phyloP scores from a whole-genome alignment of 2,113 vertebrate genomes.

The Camelus bactrianus region DNA sequence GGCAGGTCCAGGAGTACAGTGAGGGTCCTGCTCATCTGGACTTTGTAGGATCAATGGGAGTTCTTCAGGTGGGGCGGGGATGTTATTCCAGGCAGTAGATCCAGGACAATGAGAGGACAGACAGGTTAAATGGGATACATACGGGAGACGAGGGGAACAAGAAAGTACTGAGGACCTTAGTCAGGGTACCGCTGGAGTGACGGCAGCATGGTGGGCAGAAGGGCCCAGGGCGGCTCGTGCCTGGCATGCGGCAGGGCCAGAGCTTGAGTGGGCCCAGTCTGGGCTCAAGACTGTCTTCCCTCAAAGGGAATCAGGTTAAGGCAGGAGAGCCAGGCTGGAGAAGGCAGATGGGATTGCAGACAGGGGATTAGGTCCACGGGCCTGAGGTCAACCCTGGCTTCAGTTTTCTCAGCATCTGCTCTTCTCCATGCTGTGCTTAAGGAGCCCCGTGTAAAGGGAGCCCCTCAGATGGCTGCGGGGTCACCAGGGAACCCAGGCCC shows the following conservation, averaged over 20 bases:
- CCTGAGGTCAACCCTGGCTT: not conserved
- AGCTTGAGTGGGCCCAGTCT: not conserved
- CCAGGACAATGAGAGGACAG: not conserved
- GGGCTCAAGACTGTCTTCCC: not conserved
- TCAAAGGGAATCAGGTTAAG: not conserved
- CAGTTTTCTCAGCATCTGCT: not conserved
- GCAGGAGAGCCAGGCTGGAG: not conserved
- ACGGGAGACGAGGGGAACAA: not conserved
- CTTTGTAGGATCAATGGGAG: not conserved
- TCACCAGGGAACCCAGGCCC: not conserved
- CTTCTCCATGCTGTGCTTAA: not conserved
- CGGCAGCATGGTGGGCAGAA: rapidly evolving
- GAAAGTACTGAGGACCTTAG: rapidly evolving
- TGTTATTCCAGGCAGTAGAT: not conserved
- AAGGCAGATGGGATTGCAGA: not conserved
- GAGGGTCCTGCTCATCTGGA: not conserved
- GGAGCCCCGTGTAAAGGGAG: not conserved
- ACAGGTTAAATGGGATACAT: rapidly evolving
- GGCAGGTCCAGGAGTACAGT: not conserved
- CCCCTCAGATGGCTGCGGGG: no score
- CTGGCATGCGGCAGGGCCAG: rapidly evolving
- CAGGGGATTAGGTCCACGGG: not conserved
- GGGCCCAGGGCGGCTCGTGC: no score
- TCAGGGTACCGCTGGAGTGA: not conserved
- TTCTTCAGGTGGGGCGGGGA: not conserved